Evolutionary conservation across 2,113 vertebrate genomes (phyloP).

Genomic region (Reinhardtius hippoglossoides): DNA sequence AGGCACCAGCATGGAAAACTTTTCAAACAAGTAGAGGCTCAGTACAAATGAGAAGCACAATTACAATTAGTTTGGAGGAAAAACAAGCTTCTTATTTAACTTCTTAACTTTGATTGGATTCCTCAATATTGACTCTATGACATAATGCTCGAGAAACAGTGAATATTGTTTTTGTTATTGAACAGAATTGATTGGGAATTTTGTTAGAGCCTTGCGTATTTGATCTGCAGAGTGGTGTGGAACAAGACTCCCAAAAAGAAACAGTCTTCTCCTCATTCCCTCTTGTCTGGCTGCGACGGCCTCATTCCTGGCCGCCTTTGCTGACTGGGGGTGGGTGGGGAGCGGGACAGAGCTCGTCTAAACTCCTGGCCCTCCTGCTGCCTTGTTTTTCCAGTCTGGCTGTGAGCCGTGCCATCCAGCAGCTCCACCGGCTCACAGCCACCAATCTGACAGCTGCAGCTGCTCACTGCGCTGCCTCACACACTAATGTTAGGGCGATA

Average conservation of each 20-base stretch:
- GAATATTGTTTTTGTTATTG: no score
- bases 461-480: conserved; percentile 47
- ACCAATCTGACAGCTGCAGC: conserved; percentile 59
- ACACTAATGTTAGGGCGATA: conserved; percentile 35
- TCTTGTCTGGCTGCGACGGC: conserved; percentile 3
- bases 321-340: not conserved
- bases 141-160: no score
- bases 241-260: conserved; percentile 9
- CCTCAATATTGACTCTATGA: no score
- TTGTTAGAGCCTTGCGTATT: not conserved
- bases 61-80: no score
- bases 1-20: no score
- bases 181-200: no score
- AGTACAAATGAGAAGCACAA: no score
- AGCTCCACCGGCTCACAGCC: conserved; percentile 33
- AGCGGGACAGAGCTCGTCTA: conserved; percentile 13
- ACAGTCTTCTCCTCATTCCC: not conserved
- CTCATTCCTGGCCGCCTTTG: conserved; percentile 23
- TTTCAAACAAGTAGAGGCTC: no score
- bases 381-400: conserved; percentile 59
- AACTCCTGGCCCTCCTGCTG: conserved; percentile 46
- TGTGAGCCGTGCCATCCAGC: conserved; percentile 48
- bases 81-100: no score
- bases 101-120: no score
- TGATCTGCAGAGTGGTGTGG: not conserved